phyloP scores from a whole-genome alignment of 2,113 vertebrate genomes.

The Anser brachyrhynchus region DNA sequence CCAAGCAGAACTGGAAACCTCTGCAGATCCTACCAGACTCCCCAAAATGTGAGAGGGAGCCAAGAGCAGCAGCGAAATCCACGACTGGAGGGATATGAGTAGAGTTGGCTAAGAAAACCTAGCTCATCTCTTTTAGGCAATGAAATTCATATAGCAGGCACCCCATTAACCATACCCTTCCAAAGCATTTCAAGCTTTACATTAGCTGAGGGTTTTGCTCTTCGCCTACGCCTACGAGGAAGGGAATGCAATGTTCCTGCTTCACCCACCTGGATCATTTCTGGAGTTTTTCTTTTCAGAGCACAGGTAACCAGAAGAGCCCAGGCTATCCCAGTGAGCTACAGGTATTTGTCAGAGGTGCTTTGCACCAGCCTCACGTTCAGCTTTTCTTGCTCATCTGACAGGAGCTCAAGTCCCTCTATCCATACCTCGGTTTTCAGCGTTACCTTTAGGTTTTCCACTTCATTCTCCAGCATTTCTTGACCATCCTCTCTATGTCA shows the following conservation, averaged over 20 bases:
- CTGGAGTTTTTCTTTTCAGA: not conserved
- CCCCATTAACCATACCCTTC: not conserved
- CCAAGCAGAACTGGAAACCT: not conserved
- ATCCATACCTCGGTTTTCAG: not conserved
- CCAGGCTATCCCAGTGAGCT: not conserved
- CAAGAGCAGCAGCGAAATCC: rapidly evolving
- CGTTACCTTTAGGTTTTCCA: not conserved
- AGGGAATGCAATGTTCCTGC: rapidly evolving
- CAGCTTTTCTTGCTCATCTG: not conserved
- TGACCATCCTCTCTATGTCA: no score
- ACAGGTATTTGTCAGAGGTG: not conserved
- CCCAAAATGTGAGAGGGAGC: rapidly evolving
- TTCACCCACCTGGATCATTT: not conserved
- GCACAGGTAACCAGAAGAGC: not conserved
- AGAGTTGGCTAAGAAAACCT: not conserved
- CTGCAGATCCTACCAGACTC: not conserved
- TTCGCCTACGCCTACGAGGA: not conserved
- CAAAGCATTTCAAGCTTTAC: not conserved
- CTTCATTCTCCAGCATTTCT: not conserved
- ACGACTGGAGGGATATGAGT: rapidly evolving
- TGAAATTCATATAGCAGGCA: rapidly evolving
- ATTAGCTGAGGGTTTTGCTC: not conserved
- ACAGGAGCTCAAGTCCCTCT: not conserved
- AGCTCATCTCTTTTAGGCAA: not conserved
- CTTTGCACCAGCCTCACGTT: not conserved